Base-by-base conservation (phyloP, 2,113 vertebrate species). In the Embiotoca jacksoni region DNA sequence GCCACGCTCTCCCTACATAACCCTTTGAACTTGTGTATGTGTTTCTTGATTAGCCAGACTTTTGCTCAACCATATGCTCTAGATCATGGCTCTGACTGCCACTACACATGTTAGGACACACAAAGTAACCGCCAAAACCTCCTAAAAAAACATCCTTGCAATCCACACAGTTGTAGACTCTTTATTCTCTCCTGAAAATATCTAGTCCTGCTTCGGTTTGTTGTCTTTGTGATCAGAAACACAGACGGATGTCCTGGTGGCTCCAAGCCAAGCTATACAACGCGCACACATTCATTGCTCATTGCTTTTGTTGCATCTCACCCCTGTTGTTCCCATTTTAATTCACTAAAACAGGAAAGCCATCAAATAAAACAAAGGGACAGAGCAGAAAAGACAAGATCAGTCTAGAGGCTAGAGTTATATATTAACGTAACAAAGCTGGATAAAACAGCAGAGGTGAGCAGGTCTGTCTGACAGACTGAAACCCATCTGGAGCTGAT, bases 401-500 rank as follows among this genome's bases (percentile, higher is more conserved):
- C 54, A 55, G 70, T 57, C 8, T 33, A 2, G 47, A 37, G 14
- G 62, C 23, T 44, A 3, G 46, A 60, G 81, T 39, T 52, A 80
- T 75, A 64, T 60, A 62, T 62, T 73, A 72, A 86, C 1, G 63
- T 76, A 80, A 75, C 71, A 75, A 79, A 84, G 67, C 62, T 35
- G 16, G 70, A 78, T 78, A 39, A 78, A 75, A 61, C 80, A 54
- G 67, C 62, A 35, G 71, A 79, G 79, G 80, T 13, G 52, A 83
- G 67, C 82, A 73, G 67, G 70, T 84, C 82, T 78, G 84, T 72
- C 75, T 62, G 72, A 78, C 76, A 81, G 82, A 72, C 86, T 70
- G 72, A 66, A 72, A 65, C 64, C 81, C 92, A 92, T 93, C 92
- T 92, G 92, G 92, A 89, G 47, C 77, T 84, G 89, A 92, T 93